phyloP scores from a whole-genome alignment of 1,140 invertebrate genomes.

The Pararge aegeria region DNA sequence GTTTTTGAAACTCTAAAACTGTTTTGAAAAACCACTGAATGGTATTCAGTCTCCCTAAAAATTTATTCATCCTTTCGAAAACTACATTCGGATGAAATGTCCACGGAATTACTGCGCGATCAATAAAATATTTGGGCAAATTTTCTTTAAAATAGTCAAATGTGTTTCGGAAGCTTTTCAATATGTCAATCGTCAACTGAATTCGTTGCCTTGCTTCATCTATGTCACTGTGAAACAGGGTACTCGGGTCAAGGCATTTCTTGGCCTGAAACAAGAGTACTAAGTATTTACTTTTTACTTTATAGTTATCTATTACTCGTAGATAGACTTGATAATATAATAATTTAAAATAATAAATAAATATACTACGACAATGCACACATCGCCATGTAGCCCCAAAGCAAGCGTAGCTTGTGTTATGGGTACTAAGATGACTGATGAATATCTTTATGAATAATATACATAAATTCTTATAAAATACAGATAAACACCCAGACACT shows the following conservation, averaged over 20 bases:
- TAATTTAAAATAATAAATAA: too few species aligned
- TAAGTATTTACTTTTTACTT: too few species aligned
- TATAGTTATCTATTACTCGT: too few species aligned
- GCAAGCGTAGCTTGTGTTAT: too few species aligned
- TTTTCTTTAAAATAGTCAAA: slow-evolving; percentile 87
- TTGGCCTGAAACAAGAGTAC: slow-evolving; percentile 82
- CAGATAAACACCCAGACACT: too few species aligned
- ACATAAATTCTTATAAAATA: too few species aligned
- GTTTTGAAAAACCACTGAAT: slow-evolving; percentile 96
- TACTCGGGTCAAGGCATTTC: slow-evolving; percentile 91
- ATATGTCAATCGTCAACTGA: slow-evolving; percentile 84
- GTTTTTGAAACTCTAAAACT: slow-evolving; percentile 94
- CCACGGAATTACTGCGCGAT: slow-evolving; percentile 86
- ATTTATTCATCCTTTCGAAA: slow-evolving; percentile 92
- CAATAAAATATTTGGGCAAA: slow-evolving; percentile 83
- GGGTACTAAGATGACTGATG: too few species aligned
- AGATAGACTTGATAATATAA: too few species aligned
- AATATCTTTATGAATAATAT: too few species aligned
- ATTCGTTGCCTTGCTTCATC: slow-evolving; percentile 91
- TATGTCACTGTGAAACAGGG: slow-evolving; percentile 95
- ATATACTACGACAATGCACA: too few species aligned
- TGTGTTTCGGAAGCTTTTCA: slow-evolving; percentile 82
- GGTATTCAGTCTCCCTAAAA: slow-evolving; percentile 89
- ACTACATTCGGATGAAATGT: slow-evolving; percentile 94
- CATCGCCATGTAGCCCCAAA: too few species aligned